Base-by-base conservation (phyloP, 2,888 invertebrate species). In the Homarus gammarus region DNA sequence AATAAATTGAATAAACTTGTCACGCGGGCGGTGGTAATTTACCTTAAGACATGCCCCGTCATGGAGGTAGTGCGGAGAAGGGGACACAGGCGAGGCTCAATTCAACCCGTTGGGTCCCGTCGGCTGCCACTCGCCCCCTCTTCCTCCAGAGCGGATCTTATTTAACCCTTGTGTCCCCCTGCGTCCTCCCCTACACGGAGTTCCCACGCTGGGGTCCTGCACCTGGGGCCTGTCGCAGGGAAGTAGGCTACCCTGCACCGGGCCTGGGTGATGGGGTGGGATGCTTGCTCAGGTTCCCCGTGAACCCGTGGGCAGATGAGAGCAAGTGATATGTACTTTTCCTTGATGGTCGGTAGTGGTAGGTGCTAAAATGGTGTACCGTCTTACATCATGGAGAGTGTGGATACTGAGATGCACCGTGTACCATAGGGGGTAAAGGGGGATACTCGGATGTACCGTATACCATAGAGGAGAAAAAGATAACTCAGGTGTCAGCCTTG, bases 1-100 rank as follows among this genome's bases (percentile, higher is more conserved):
- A 36, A 79, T 79, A 79, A 49, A 44, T 44, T 84, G 84, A 84
- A 84, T 77, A 40, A 84, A n/a, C 75, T 84, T 84, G 77, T 84
- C 84, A 75, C 84, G 40, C 84, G 18, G 61, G 51, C 51, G 61
- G 49, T 84, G 15, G 73, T 84, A 84, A 84, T 84, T 49, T 73
- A 61, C 75, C 64, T 77, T 73, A 61, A 84, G 84, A 84, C 77
- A 84, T 84, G 84, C 84, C 51, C 44, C 51, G 84, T 75, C 84
- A 77, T 84, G 84, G 84, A 38, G 64, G 84, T 40, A 33, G n/a
- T 33, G 56, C 31, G 51, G 82, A 31, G 49, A 44, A 70, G 44
- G 81, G 31, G 40, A 64, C 64, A 31, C 40, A 36, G 38, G 38
- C 64, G 36, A 38, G 31, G 38, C n/a, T n/a, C 81, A 68, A 82